phyloP scores from a whole-genome alignment of 2,113 vertebrate species.

The Crocuta crocuta region DNA sequence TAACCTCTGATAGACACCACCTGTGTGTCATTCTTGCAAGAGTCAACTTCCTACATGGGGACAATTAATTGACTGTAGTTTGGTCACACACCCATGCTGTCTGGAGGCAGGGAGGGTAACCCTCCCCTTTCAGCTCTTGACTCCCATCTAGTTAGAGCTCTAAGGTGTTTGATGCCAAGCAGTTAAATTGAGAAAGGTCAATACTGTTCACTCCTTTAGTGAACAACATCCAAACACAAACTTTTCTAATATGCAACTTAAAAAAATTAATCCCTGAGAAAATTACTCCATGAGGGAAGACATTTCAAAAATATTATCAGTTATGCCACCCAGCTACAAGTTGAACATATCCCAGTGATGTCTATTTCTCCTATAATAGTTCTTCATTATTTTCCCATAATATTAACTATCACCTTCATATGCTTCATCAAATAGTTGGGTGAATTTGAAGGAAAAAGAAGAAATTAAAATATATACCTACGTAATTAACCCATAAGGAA shows the following conservation, averaged over 20 bases:
- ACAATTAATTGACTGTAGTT: not conserved
- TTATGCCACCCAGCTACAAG: not conserved
- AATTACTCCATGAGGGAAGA: not conserved
- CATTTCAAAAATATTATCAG: not conserved
- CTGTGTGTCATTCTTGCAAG: not conserved
- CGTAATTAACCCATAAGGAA: not conserved
- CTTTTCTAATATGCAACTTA: not conserved
- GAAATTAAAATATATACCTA: not conserved
- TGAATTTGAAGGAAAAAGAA: not conserved
- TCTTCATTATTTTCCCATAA: not conserved
- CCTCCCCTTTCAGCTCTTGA: not conserved
- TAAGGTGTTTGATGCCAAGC: not conserved
- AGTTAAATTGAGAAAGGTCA: not conserved
- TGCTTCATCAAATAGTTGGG: not conserved
- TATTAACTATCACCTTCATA: not conserved
- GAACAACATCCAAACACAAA: not conserved
- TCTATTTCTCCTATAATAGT: not conserved
- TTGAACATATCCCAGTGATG: not conserved
- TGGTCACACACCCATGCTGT: fast-evolving
- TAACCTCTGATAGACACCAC: not conserved
- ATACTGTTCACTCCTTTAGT: not conserved
- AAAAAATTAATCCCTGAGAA: not conserved
- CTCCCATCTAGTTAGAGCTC: not conserved
- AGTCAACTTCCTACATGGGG: not conserved
- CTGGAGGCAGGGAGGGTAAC: not conserved